Conservation (phyloP, 2,888 invertebrate genomes). For the Polietes domitor region DNA sequence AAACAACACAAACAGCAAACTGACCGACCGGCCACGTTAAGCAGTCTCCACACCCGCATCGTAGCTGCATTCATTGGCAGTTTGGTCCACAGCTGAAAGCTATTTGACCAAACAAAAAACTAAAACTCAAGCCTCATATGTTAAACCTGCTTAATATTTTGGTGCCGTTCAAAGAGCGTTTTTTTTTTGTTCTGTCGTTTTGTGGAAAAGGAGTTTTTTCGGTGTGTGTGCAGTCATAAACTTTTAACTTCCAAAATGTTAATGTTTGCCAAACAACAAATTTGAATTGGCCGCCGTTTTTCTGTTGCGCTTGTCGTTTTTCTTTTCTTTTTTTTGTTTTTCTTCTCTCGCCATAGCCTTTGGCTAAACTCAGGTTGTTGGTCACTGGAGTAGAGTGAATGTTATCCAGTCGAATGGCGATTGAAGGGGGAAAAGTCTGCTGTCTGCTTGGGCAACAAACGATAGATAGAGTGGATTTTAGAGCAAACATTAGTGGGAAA, state of each 20-base stretch:
- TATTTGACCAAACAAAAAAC: conserved; percentile 42
- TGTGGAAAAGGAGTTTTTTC: conserved; percentile 6
- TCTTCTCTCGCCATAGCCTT: conserved; percentile 34
- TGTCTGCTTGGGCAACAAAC: conserved; percentile 24
- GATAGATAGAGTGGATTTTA: conserved; percentile 49
- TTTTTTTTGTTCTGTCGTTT: not conserved
- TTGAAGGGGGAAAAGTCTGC: conserved; percentile 32
- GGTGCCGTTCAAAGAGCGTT: not conserved
- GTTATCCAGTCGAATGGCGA: conserved; percentile 53
- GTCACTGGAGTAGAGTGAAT: conserved; percentile 66
- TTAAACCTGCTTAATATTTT: conserved; percentile 62
- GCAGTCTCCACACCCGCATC: conserved; percentile 60
- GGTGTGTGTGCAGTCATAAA: conserved; percentile 46
- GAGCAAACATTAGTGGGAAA: conserved; percentile 15
- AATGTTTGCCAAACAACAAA: conserved; percentile 64
- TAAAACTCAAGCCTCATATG: conserved; percentile 43
- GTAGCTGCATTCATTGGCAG: conserved; percentile 37
- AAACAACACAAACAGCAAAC: conserved; percentile 13
- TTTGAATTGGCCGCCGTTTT: conserved; percentile 66
- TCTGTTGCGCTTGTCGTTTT: conserved; percentile 20
- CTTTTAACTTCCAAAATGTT: conserved; percentile 61
- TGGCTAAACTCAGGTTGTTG: conserved; percentile 61
- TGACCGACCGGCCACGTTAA: not conserved
- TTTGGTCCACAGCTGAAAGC: conserved; percentile 65
- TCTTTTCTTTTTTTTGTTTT: conserved; percentile 20